Base-by-base conservation (phyloP, 2,888 invertebrate species). In the Acleris sparsana region DNA sequence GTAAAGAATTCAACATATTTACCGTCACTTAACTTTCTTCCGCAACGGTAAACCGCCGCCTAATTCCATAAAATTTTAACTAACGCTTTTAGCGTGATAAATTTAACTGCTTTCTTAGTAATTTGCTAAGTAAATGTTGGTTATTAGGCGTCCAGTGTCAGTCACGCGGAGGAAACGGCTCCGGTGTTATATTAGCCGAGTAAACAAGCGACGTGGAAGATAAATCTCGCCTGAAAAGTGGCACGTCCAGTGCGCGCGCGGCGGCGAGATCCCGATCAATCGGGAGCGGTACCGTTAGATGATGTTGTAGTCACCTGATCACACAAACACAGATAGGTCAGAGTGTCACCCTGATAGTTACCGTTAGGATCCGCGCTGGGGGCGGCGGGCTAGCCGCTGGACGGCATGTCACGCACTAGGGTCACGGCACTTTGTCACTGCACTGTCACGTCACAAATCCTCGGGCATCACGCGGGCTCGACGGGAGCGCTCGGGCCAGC, bases 131-230 rank as follows among this genome's bases (percentile, higher is more conserved):
- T 57, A 62, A 66, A 62, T 52, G 61, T 66, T 56, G 44, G 53
- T 66, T 65, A 60, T 61, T 65, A 52, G 60, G 18, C 48, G 44
- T 39, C 29, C 56, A 48, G 66, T 62, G 61, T 62, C 39, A 57
- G 66, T 62, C 57, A 66, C 61, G 55, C 49, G 60, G 44, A 62
- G 46, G 46, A 56, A 51, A 61, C 65, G 22, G 51, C 56, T 57
- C 46, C 49, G 61, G 56, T 88, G 89, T 88, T 86, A 88, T 86
- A 89, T 87, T 87, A 89, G 84, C 85, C 86, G 85, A 77, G 88
- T 88, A 89, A 89, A 90, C 88, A 90, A 75, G 75, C 86, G 84
- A 89, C 90, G 89, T 91, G 89, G 89, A 89, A 83, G 78, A 74
- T 76, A 76, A 73, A 73, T 73, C 78, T 53, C 64, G 51, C 49